Base-by-base conservation (phyloP, 2,113 vertebrate species). In the Oxyura jamaicensis region DNA sequence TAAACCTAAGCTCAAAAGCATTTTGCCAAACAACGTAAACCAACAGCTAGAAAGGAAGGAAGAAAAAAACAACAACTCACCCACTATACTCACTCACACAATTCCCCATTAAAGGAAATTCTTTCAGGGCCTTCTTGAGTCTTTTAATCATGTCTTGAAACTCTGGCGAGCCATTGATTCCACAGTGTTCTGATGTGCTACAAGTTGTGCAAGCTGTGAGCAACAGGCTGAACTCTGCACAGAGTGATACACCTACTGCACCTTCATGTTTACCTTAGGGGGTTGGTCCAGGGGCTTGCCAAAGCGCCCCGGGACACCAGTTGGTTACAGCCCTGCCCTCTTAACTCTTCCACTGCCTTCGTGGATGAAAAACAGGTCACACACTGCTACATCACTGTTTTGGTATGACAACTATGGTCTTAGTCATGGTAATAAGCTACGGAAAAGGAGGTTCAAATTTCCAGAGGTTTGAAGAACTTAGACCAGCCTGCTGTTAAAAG, bases 21-120 rank as follows among this genome's bases (percentile, higher is more conserved):
- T 75, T 92, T 94, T 73, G 90, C 90, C 90, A 91, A 95, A 97
- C 52, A 86, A 91, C 80, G 93, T 67, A 96, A 60, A 96, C 95
- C 83, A 83, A 93, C 85, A 91, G 91, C 93, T 90, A 79, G 74
- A 82, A 88, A 89, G 83, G 79, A 96, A 95, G 88, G 91, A 80
- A 90, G 84, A 88, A 95, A 95, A 91, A 62, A 95, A 93, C 94
- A 78, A 92, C 81, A 92, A 98, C 99, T 99, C 98, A 99, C 99
- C 99, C 97, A 94, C 98, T 98, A 96, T 98, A 98, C 83, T 98
- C 98, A 97, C 99, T 99, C 97, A 99, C 98, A 97, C 99, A 99
- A 98, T 97, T 99, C 94, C 99, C 99, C 99, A 99, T 99, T 96
- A 98, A 97, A 97, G 96, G 94, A 95, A 96, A 96, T 90, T 95